Conservation (phyloP, 1,140 invertebrate genomes). For the Eupeodes corollae region DNA sequence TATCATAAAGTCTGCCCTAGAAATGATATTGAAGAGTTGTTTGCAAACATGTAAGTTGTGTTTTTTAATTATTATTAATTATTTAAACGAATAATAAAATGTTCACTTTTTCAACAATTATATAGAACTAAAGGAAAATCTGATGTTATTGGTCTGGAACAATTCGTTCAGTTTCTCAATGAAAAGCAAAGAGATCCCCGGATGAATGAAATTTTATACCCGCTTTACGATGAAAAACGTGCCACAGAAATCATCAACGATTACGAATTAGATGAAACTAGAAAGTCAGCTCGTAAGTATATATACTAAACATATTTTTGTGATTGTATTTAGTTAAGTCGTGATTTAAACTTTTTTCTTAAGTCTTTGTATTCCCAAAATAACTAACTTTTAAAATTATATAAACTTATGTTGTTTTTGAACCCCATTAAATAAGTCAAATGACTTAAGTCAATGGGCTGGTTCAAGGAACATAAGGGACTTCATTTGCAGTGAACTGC, state of each 20-base stretch:
- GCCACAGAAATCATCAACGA: conserved; percentile 86
- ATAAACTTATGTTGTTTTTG: no score
- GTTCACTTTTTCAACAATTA: conserved; percentile 11
- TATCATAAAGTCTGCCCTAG: conserved; percentile 99
- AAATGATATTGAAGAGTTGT: conserved; percentile 97
- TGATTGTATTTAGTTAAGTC: no score
- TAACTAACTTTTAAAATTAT: no score
- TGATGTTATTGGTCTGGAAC: conserved; percentile 72
- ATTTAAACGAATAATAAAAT: conserved; percentile 6
- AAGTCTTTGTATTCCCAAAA: no score
- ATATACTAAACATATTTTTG: not conserved
- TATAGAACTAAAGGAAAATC: conserved; percentile 79
- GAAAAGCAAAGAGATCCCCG: conserved; percentile 97
- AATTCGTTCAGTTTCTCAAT: conserved; percentile 92
- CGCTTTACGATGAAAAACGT: conserved; percentile 90
- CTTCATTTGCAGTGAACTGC: no score
- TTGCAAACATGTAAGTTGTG: conserved; percentile 85
- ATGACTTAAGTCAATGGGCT: no score
- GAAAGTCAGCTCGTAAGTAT: conserved; percentile 60
- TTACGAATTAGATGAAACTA: conserved; percentile 82
- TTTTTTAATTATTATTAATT: not conserved
- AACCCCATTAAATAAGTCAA: no score
- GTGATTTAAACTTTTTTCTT: no score
- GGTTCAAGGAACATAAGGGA: no score
- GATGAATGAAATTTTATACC: conserved; percentile 97